Evolutionary conservation across 1,140 invertebrate species (phyloP).

Genomic region (Asobara japonica): DNA sequence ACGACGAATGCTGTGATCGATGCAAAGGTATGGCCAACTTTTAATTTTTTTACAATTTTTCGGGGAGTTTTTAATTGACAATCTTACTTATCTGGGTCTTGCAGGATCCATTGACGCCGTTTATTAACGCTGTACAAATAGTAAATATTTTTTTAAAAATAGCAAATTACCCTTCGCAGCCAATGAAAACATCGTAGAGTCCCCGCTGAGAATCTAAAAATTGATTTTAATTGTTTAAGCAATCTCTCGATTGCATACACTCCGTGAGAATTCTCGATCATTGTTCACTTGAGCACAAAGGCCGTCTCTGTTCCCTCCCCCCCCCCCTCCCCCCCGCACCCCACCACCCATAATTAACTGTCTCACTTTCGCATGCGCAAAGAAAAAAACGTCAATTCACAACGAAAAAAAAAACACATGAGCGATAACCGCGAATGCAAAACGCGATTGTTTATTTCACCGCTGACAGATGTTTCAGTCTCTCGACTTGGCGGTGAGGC

Average conservation of each 20-base stretch:
- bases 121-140: too few relatives aligned
- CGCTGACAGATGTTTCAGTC: slow-evolving; percentile 44
- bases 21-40: slow-evolving; percentile 70
- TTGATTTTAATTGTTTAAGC: neutral
- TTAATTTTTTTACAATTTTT: slow-evolving; percentile 45
- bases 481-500: slow-evolving; percentile 21
- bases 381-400: neutral
- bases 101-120: neutral
- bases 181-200: neutral
- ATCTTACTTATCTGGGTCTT: neutral
- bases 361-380: neutral
- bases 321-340: neutral
- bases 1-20: slow-evolving; percentile 73
- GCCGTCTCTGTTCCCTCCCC: slow-evolving; percentile 46
- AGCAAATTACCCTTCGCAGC: too few relatives aligned
- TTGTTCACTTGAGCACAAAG: slow-evolving; percentile 52
- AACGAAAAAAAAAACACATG: slow-evolving; percentile 2
- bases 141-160: neutral
- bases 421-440: slow-evolving; percentile 40
- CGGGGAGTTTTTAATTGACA: slow-evolving; percentile 17
- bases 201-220: neutral
- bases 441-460: slow-evolving; percentile 45
- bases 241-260: slow-evolving; percentile 9
- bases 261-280: slow-evolving; percentile 42
- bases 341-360: neutral